A percentile compares a stretch with the other conserved stretches of the same genome.
phyloP scores from a whole-genome alignment of 2,888 invertebrate species.

The Gnatocerus cornutus region DNA sequence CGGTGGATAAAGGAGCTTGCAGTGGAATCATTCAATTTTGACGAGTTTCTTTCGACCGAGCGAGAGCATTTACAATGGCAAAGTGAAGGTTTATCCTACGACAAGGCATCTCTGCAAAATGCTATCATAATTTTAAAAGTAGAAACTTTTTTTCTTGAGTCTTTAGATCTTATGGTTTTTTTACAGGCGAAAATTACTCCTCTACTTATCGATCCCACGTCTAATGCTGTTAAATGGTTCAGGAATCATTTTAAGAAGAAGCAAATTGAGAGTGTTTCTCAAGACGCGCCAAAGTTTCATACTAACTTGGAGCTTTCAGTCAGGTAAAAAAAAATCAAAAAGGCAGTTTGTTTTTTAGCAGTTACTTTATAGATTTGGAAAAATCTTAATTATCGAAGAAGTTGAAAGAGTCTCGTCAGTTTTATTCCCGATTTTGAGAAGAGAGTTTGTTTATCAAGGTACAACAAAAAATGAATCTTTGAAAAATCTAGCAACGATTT shows the following conservation, averaged over 20 bases:
- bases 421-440: conserved; percentile 77
- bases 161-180: conserved; percentile 32
- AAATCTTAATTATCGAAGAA: conserved; percentile 89
- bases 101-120: conserved; percentile 86
- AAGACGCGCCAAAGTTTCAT: conserved; percentile 82
- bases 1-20: conserved; percentile 65
- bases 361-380: conserved; percentile 84
- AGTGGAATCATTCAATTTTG: conserved; percentile 71
- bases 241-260: conserved; percentile 78
- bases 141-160: conserved; percentile 62
- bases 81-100: conserved; percentile 87
- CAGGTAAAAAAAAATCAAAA: conserved; percentile 72
- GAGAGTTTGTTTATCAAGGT: conserved; percentile 77
- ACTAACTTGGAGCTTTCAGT: conserved; percentile 84
- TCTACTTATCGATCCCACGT: conserved; percentile 92
- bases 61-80: conserved; percentile 90
- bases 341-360: too few species aligned
- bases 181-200: conserved; percentile 77
- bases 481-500: conserved; percentile 27
- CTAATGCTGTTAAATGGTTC: conserved; percentile 88
- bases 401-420: conserved; percentile 77
- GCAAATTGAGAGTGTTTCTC: conserved; percentile 85
- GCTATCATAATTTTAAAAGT: conserved; percentile 84
- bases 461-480: conserved; percentile 26
- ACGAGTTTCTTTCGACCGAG: conserved; percentile 78